Base-by-base conservation (phyloP, 1,140 invertebrate genomes). In the Bombus balteatus region DNA sequence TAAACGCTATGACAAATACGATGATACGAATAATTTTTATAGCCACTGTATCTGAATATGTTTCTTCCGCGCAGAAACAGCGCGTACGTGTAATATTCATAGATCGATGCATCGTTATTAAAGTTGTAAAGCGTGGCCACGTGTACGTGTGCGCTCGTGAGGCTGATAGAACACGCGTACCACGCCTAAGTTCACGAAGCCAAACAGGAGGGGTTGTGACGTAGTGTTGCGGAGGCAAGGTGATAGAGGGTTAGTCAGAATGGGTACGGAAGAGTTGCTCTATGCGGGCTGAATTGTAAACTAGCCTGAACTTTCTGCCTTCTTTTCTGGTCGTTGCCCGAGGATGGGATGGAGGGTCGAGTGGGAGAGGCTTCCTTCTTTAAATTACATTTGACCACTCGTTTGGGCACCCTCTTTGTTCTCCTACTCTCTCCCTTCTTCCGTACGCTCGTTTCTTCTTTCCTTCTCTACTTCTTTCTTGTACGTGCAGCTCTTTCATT, bases 341-440 rank as follows among this genome's bases (percentile, higher is more conserved):
- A 78, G 72, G 73, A 62, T 53, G 70, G 76, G 62, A 79, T 66
- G 47, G 83, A 89, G 84, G 85, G 81, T 81, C 77, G 85, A 74
- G 82, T 68, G 81, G 87, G 71, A 85, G 72, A 91, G 89, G 82
- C 87, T 90, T 93, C 87, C 92, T 93, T 93, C 92, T 94, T 94
- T 93, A 94, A 93, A 94, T 94, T 94, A 93, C 92, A 93, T 94
- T 94, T 93, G 93, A 93, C 92, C 92, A 93, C 93, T 94, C 92
- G 92, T 91, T 92, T 92, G 88, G 88, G 85, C 87, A 91, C 90
- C 79, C 89, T 83, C 86, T 81, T 77, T 41, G 59, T 77, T 59
- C 84, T 62, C 81, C 59, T 74, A 41, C 75, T 81, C 74, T 83
- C 80, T 82, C 41, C 28, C 18, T 22, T 66, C 62, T 37, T 83